Evolutionary conservation across 1,140 invertebrate genomes (phyloP).

Genomic region (Macrobrachium nipponense): DNA sequence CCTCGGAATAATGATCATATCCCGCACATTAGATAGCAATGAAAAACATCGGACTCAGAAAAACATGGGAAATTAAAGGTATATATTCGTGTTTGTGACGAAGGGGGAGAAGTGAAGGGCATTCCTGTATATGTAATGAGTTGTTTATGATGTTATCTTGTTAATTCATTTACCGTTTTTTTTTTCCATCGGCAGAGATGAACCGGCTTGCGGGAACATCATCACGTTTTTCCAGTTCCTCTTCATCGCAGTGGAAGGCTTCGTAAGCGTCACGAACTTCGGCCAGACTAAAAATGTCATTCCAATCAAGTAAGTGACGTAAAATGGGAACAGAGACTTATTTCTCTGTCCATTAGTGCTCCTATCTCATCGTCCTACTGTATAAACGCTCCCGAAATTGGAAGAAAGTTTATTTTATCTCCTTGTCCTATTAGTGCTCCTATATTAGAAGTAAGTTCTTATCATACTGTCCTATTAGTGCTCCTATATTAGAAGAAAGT

Average conservation of each 20-base stretch:
- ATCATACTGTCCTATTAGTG: conserved; percentile 32
- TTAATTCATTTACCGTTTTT: background rate
- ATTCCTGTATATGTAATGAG: background rate
- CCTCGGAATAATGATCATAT: background rate
- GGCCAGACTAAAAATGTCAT: conserved; percentile 76
- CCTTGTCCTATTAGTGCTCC: no score
- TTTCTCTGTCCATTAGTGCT: conserved; percentile 53
- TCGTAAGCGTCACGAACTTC: conserved; percentile 86
- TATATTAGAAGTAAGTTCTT: conserved; percentile 48
- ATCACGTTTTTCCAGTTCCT: conserved; percentile 94
- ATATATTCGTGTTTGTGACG: background rate
- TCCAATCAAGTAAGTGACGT: conserved; percentile 57
- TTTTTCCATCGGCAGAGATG: conserved; percentile 77
- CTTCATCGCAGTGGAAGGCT: conserved; percentile 90
- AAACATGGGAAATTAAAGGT: background rate
- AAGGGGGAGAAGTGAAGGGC: background rate
- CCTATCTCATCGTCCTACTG: conserved; percentile 27
- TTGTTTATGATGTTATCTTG: background rate
- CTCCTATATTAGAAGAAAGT: no score
- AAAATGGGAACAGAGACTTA: no score
- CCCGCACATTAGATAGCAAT: background rate
- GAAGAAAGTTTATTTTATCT: no score
- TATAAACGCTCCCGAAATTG: no score
- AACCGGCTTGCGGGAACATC: conserved; percentile 91
- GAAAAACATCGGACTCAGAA: background rate